Percentiles rank a stretch among this genome's conserved stretches.
These are phyloP conservation scores for Antitype chi DNA, from an alignment of 2,888 invertebrate genomes.

Conservation along the genomic window DNA sequence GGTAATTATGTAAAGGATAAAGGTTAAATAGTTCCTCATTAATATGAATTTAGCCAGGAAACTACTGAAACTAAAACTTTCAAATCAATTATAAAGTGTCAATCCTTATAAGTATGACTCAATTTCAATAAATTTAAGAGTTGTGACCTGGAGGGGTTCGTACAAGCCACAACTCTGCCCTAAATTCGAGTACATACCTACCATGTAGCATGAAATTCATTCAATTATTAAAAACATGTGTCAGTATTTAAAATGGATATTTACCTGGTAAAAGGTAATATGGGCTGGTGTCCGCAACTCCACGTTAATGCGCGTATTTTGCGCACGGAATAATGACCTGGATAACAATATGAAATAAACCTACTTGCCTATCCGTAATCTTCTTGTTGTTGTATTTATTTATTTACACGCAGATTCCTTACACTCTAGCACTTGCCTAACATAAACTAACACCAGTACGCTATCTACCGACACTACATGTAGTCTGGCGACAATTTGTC, in stretches of 20 bases:
- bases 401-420: not conserved
- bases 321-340: not conserved
- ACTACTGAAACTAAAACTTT: not conserved
- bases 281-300: no score
- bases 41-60: not conserved
- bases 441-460: slow-evolving; percentile 21
- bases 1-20: not conserved
- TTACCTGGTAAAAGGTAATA: no score
- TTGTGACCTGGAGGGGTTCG: no score
- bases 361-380: not conserved
- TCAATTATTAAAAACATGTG: not conserved
- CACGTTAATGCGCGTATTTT: no score
- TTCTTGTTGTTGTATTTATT: not conserved
- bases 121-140: not conserved
- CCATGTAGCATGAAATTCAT: not conserved
- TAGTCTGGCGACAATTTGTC: slow-evolving; percentile 56
- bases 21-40: not conserved
- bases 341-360: not conserved
- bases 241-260: not conserved
- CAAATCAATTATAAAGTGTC: not conserved
- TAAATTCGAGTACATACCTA: no score
- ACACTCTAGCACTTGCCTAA: not conserved
- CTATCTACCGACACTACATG: slow-evolving; percentile 2
- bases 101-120: not conserved
- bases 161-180: no score